Conservation (phyloP, 2,797 vertebrate species). For the Sebastiscus tertius region DNA sequence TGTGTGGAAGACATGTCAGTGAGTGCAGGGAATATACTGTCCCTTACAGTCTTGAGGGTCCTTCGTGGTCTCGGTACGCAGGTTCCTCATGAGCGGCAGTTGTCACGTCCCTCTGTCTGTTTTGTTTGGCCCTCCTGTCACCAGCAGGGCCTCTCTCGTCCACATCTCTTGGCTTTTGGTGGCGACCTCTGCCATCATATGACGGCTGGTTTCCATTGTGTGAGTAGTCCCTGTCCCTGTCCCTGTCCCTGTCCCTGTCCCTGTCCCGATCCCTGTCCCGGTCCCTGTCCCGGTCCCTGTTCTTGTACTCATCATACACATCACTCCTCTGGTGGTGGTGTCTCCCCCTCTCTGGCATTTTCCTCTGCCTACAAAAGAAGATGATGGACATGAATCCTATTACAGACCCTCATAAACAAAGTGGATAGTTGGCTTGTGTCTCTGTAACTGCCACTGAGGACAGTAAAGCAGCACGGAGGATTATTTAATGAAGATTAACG, state of each 20-base stretch:
- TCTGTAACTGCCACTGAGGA: not conserved
- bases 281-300: no score
- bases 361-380: slow-evolving; percentile 25
- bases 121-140: slow-evolving; percentile 58
- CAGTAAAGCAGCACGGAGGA: not conserved
- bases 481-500: slow-evolving; percentile 4
- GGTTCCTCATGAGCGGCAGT: slow-evolving; percentile 47
- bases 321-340: slow-evolving; percentile 60
- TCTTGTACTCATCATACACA: slow-evolving; percentile 18
- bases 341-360: slow-evolving; percentile 68
- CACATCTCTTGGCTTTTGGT: slow-evolving; percentile 32
- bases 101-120: slow-evolving; percentile 63
- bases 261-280: not conserved
- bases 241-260: no score
- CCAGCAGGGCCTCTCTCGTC: slow-evolving; percentile 47
- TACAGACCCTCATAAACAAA: slow-evolving; percentile 36
- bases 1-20: not conserved
- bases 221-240: slow-evolving; percentile 46
- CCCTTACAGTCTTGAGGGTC: slow-evolving; percentile 65
- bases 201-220: slow-evolving; percentile 1
- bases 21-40: not conserved
- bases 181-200: slow-evolving; percentile 29
- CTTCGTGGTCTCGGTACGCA: slow-evolving; percentile 45
- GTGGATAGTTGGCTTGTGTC: slow-evolving; percentile 7
- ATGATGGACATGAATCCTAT: slow-evolving; percentile 34